Evolutionary conservation across 2,797 vertebrate species (phyloP), one percentile per base, ranked within the genome.

Genomic region (Hippopotamyrus pictus): DNA sequence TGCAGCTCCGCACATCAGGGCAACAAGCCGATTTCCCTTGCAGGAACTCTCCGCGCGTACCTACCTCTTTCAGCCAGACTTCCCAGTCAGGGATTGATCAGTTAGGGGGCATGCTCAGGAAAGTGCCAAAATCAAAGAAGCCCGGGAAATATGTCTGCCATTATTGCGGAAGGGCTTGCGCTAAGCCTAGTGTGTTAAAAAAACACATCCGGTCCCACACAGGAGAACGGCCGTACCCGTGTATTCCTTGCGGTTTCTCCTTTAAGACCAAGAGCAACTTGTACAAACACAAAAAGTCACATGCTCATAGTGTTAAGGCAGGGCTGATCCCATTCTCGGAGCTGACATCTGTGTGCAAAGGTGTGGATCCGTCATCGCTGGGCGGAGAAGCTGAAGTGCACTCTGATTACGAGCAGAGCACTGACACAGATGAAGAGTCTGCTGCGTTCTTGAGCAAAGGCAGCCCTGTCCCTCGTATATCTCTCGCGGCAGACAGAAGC

Each of bases 261-360:
- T 99, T 99, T 94, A 99, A 99, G 96, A 99, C 99, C 0, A 99
- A 99, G 95, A 99, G 99, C 94, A 99, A 99, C 94, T 95, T 99
- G 90, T 99, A 99, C 95, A 99, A 99, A 97, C 99, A 99, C 96
- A 96, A 98, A 93, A 99, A 99, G 94, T 99, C 99, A 48, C 99
- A 99, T 90, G 97, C 98, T 91, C 99, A 99, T 93, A 97, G 97
- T 6, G 97, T 99, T 93, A 99, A 99, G 96, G 98, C 98, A 82
- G 98, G 98, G 89, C 92, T 98, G 88, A 96, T 97, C 95, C 97
- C 97, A 92, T 97, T 97, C 93, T 97, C 98, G 73, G 98, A 98
- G 91, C 96, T 97, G 5, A 96, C 96, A 84, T 96, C 97, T 88
- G 97, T 97, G 90, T 97, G 96, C 89, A 95, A 97, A 94, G 97